Evolutionary conservation across 2,888 invertebrate genomes (phyloP).

Genomic region (Chymomyza caudatula): DNA sequence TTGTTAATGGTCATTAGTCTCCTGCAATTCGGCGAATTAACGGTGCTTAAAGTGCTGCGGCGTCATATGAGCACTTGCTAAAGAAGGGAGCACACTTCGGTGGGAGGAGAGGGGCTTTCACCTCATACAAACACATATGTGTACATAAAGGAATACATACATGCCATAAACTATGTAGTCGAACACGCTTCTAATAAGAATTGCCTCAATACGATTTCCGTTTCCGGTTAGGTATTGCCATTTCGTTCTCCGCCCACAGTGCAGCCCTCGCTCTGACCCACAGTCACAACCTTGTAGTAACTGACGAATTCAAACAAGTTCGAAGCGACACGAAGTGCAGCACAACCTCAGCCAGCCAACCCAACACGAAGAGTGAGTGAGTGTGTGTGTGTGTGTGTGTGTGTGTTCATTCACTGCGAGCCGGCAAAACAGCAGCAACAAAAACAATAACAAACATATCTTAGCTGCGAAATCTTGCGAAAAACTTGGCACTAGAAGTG

Average conservation of each 20-base stretch:
- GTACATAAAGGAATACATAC: not conserved
- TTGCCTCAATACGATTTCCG: slow-evolving; percentile 57
- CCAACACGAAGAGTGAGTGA: slow-evolving; percentile 29
- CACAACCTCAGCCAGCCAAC: slow-evolving; percentile 32
- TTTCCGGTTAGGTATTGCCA: slow-evolving; percentile 36
- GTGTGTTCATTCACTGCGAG: slow-evolving; percentile 53
- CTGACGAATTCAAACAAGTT: slow-evolving; percentile 49
- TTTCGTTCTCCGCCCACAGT: not conserved
- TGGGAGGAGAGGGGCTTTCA: not conserved
- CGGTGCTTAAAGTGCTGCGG: slow-evolving; percentile 29
- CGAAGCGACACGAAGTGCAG: slow-evolving; percentile 61
- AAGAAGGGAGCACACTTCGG: not conserved
- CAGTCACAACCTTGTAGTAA: not conserved
- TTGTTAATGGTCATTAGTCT: slow-evolving; percentile 25
- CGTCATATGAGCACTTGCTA: not conserved
- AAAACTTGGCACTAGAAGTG: slow-evolving; percentile 22
- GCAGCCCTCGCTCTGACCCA: not conserved
- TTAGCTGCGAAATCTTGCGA: slow-evolving; percentile 60
- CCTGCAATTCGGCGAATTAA: slow-evolving; percentile 39
- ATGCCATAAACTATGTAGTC: not conserved
- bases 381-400: slow-evolving; percentile 6
- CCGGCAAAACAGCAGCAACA: slow-evolving; percentile 60
- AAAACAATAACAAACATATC: slow-evolving; percentile 66
- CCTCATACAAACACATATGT: slow-evolving; percentile 33
- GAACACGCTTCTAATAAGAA: slow-evolving; percentile 24